A percentile compares a stretch with the other conserved stretches of the same genome.
Conservation (phyloP, 2,888 invertebrate genomes). For the Trisateles emortualis region DNA sequence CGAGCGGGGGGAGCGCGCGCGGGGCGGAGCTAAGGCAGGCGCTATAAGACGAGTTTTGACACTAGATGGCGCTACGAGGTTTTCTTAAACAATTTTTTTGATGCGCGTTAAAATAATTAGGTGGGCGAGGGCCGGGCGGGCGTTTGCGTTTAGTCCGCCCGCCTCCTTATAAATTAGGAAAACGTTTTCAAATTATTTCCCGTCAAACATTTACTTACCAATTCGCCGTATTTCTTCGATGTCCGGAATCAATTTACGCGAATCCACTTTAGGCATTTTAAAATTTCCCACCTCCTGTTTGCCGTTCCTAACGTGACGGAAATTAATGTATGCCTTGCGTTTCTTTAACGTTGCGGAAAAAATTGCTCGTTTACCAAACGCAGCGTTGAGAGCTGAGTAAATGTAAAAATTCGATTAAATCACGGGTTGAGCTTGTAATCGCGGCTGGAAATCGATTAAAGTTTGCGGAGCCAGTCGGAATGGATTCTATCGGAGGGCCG, state of each 20-base stretch:
- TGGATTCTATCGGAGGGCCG: constrained; percentile 53
- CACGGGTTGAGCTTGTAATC: constrained; percentile 62
- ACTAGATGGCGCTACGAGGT: constrained; percentile 73
- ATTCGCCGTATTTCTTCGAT: constrained; percentile 71
- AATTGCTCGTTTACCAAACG: constrained; percentile 57
- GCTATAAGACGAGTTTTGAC: constrained; percentile 21
- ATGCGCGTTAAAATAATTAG: constrained; percentile 57
- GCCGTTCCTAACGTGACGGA: constrained; percentile 70
- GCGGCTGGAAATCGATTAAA: constrained; percentile 69
- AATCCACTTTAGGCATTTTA: constrained; percentile 73
- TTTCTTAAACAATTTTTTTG: constrained; percentile 37
- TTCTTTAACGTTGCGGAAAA: constrained; percentile 55
- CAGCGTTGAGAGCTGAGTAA: constrained; percentile 51
- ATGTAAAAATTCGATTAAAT: constrained; percentile 70
- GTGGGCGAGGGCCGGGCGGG: constrained; percentile 47
- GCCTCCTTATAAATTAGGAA: constrained; percentile 74
- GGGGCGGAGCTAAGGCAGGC: constrained; percentile 29
- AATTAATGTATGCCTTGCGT: constrained; percentile 82
- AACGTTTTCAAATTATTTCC: constrained; percentile 79
- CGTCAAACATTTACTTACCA: constrained; percentile 76
- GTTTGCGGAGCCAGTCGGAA: constrained; percentile 53
- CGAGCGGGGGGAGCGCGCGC: constrained; percentile 48
- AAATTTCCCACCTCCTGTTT: constrained; percentile 72
- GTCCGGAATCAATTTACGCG: constrained; percentile 81
- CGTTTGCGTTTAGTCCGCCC: constrained; percentile 49